These are phyloP conservation scores for Anoplolepis gracilipes DNA, from an alignment of 1,140 invertebrate genomes.

Conservation along the genomic window DNA sequence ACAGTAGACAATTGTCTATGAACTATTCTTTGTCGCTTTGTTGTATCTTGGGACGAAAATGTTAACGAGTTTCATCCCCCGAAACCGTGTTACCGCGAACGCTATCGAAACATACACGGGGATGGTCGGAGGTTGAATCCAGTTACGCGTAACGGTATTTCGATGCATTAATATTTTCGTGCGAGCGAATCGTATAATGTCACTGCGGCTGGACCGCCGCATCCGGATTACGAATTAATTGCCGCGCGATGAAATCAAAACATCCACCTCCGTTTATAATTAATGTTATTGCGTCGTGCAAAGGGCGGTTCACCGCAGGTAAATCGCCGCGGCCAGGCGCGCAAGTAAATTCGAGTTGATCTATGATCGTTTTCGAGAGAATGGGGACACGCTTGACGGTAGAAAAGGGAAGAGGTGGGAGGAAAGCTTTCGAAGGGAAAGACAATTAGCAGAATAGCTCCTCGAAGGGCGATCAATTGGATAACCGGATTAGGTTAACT, in stretches of 20 bases:
- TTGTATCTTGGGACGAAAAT: constrained; percentile 49
- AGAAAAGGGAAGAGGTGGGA: background rate
- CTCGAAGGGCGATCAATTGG: constrained; percentile 80
- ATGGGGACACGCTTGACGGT: background rate
- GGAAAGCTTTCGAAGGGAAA: constrained; percentile 54
- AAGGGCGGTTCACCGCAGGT: constrained; percentile 74
- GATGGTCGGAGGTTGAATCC: constrained; percentile 44
- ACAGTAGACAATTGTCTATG: background rate
- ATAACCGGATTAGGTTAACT: constrained; percentile 82
- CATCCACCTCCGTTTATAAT: constrained; percentile 75
- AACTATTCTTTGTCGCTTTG: constrained; percentile 1
- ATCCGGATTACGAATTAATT: constrained; percentile 76
- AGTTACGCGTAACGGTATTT: constrained; percentile 74
- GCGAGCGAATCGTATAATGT: constrained; percentile 74
- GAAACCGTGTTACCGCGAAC: constrained; percentile 49
- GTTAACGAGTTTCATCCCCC: constrained; percentile 41
- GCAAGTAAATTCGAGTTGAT: constrained; percentile 71
- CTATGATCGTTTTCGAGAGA: constrained; percentile 62
- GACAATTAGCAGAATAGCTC: constrained; percentile 82
- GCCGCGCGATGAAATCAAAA: constrained; percentile 75
- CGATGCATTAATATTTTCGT: constrained; percentile 75
- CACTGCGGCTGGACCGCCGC: constrained; percentile 73
- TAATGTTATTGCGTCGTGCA: constrained; percentile 75
- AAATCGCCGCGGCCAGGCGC: constrained; percentile 68
- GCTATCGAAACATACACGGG: background rate